These are phyloP conservation scores for Keiferia lycopersicella DNA, from an alignment of 2,888 invertebrate species.

Conservation along the genomic window DNA sequence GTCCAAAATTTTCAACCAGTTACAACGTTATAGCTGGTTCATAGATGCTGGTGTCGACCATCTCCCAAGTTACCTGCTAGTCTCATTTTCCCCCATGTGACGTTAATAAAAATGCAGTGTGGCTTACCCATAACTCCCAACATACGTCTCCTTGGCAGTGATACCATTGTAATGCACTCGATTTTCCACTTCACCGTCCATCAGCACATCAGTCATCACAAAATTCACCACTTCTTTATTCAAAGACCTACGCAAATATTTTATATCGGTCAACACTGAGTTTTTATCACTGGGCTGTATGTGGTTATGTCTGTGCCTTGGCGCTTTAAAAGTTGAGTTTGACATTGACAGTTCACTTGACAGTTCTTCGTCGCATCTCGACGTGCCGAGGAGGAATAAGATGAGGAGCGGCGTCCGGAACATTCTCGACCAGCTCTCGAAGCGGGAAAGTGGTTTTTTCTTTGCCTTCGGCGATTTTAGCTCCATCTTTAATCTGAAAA, in stretches of 20 bases:
- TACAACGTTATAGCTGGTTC: no score
- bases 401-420: constrained; percentile 63
- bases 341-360: constrained; percentile 34
- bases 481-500: constrained; percentile 67
- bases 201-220: constrained; percentile 83
- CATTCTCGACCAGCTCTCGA: constrained; percentile 66
- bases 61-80: no score
- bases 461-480: constrained; percentile 70
- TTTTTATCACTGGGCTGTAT: constrained; percentile 43
- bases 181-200: constrained; percentile 87
- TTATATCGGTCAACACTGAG: constrained; percentile 60
- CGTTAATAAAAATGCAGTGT: not conserved
- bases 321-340: constrained; percentile 38
- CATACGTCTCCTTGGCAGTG: constrained; percentile 85
- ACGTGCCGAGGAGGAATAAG: constrained; percentile 64
- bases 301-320: constrained; percentile 53
- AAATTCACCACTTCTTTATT: constrained; percentile 80
- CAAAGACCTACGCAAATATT: constrained; percentile 65
- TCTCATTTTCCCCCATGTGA: no score
- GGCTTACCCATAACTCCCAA: constrained; percentile 78
- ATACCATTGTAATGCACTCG: constrained; percentile 83
- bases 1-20: no score
- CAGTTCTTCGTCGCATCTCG: constrained; percentile 55
- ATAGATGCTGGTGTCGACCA: no score
- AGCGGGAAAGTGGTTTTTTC: constrained; percentile 56